Percentiles rank a stretch among this genome's conserved stretches.
These are phyloP conservation scores for Coelinius sp. DNA, from an alignment of 2,888 invertebrate species.

Conservation along the genomic window DNA sequence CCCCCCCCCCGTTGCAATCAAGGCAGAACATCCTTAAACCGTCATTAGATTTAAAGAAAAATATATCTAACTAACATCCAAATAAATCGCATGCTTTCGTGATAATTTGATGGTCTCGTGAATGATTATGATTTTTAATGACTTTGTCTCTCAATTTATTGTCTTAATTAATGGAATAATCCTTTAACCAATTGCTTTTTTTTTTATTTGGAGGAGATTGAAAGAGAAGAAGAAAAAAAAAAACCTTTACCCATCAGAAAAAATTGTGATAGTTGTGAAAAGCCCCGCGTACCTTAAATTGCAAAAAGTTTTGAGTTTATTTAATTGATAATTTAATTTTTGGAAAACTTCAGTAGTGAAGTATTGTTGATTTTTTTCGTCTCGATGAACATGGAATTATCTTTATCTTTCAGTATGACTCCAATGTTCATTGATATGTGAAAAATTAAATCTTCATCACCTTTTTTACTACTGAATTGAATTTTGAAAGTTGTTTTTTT, in stretches of 20 bases:
- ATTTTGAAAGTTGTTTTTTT: background rate
- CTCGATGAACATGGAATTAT: too few species aligned
- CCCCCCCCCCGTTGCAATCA: too few species aligned
- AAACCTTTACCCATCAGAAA: conserved; percentile 40
- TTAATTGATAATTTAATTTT: conserved; percentile 3
- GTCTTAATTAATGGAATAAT: conserved; percentile 6
- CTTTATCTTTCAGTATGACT: too few species aligned
- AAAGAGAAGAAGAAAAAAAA: conserved; percentile 7
- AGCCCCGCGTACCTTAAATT: conserved; percentile 24
- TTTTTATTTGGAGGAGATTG: background rate
- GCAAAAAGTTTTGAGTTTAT: conserved; percentile 12
- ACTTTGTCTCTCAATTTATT: background rate
- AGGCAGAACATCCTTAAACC: too few species aligned
- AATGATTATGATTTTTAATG: conserved; percentile 8
- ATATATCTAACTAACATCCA: conserved; percentile 29
- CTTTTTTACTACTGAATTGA: too few species aligned
- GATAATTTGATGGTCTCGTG: conserved; percentile 26
- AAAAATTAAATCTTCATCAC: too few species aligned
- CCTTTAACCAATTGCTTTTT: background rate
- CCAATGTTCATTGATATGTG: too few species aligned
- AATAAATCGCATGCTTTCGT: conserved; percentile 26
- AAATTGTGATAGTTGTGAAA: conserved; percentile 14
- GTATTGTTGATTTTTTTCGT: too few species aligned
- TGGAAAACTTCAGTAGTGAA: too few species aligned
- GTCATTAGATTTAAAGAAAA: background rate